Evolutionary conservation across 2,113 vertebrate species (phyloP).

Genomic region (Brachypteracias leptosomus): DNA sequence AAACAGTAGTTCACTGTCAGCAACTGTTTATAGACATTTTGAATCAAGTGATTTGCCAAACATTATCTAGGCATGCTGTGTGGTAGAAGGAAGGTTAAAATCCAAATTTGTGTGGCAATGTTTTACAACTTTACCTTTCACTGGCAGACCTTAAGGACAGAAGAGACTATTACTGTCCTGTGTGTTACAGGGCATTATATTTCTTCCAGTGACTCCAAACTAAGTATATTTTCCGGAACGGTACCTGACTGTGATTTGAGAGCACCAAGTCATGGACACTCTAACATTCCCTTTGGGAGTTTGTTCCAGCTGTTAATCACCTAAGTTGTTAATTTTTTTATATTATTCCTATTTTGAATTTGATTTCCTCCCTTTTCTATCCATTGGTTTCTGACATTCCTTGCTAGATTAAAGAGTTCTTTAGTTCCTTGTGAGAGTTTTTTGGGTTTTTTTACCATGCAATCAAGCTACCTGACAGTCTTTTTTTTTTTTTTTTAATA

Average conservation of each 20-base stretch:
- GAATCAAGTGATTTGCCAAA: background rate
- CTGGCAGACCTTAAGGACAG: background rate
- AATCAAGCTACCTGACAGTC: background rate
- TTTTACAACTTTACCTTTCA: background rate
- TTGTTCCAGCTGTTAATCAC: background rate
- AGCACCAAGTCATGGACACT: background rate
- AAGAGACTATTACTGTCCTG: background rate
- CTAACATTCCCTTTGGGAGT: background rate
- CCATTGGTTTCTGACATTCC: background rate
- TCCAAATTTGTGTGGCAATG: background rate
- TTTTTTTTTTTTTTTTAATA: background rate
- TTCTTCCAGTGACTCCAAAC: background rate
- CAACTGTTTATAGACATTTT: background rate
- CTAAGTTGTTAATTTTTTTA: background rate
- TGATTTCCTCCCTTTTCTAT: background rate
- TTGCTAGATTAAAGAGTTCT: background rate
- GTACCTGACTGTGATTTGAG: background rate
- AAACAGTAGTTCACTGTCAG: background rate
- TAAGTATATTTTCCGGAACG: background rate
- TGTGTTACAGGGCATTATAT: background rate
- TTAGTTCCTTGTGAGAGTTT: background rate
- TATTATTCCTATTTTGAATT: background rate
- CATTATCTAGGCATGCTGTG: background rate
- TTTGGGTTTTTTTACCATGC: background rate
- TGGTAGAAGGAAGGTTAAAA: background rate